Base-by-base conservation (phyloP, 2,797 vertebrate genomes). In the Coilia nasus region DNA sequence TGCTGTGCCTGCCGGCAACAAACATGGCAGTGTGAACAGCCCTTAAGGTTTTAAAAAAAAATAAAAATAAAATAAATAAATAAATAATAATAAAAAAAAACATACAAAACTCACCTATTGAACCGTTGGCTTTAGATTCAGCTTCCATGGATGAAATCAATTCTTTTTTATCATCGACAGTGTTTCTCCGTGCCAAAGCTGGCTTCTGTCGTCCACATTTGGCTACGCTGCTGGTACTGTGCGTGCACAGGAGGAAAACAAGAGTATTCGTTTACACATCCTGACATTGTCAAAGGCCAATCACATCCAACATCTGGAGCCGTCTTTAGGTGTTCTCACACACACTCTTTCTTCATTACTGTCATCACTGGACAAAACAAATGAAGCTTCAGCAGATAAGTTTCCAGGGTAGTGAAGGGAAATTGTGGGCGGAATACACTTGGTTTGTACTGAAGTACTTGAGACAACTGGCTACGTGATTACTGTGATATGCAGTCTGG, bases 141-240 rank as follows among this genome's bases (percentile, higher is more conserved):
- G 96, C 97, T 91, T 98, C 97, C 6, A 96, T 94, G 84, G 97
- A 96, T 56, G 96, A 96, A 90, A 96, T 94, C 83, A 97, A 92
- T 83, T 96, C 91, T 81, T 94, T 97, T 88, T 96, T 94, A 90
- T 99, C 97, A 78, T 99, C 98, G 84, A 97, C 94, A 0, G 98
- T 98, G 90, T 97, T 98, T 85, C 97, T 96, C 15, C 98, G 96
- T 23, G 96, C 94, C 25, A 96, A 95, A 0, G 96, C 93, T n/a
- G 95, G 96, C 89, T 97, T 97, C 84, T 96, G 96, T 90, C 97
- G 98, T 6, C 96, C 94, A 15, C 95, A 95, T 90, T 96, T 98
- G 0, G 97, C 93, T 1, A 96, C 85, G 11, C 91, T 95, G 86
- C 96, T 95, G 64, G 95, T 95, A 88, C 71, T 95, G 17, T 4